Percentiles rank a stretch among this genome's conserved stretches.
Conservation (phyloP, 2,888 invertebrate genomes). For the Ptychoptera albimana region DNA sequence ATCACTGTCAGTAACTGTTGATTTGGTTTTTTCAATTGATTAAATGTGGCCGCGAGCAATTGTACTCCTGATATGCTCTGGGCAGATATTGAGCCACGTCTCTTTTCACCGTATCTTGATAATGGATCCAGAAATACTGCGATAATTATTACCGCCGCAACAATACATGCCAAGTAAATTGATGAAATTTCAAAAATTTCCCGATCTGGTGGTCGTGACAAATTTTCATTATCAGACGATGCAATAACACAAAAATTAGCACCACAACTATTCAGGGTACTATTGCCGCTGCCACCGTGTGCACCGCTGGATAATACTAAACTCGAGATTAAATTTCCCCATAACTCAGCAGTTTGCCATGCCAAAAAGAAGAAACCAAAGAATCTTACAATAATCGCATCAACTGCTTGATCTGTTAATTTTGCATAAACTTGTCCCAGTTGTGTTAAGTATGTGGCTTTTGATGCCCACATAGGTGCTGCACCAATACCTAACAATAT, state of each 20-base stretch:
- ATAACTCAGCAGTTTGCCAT: slow-evolving; percentile 91
- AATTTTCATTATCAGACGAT: slow-evolving; percentile 52
- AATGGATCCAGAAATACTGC: slow-evolving; percentile 80
- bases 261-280: slow-evolving; percentile 46
- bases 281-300: slow-evolving; percentile 38
- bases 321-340: slow-evolving; percentile 94
- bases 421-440: slow-evolving; percentile 83
- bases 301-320: slow-evolving; percentile 68
- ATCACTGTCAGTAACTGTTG: slow-evolving; percentile 88
- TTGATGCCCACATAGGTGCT: slow-evolving; percentile 98
- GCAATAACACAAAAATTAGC: slow-evolving; percentile 69
- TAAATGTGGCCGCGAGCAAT: slow-evolving; percentile 72
- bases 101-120: slow-evolving; percentile 79
- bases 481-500: slow-evolving; percentile 89
- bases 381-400: slow-evolving; percentile 89
- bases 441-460: slow-evolving; percentile 92
- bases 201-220: slow-evolving; percentile 64
- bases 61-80: slow-evolving; percentile 62
- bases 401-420: slow-evolving; percentile 69
- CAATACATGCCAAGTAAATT: slow-evolving; percentile 76
- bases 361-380: slow-evolving; percentile 98
- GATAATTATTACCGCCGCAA: slow-evolving; percentile 73
- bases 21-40: slow-evolving; percentile 79
- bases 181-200: slow-evolving; percentile 81
- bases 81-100: slow-evolving; percentile 55